phyloP scores from a whole-genome alignment of 2,113 vertebrate species.

The rat (Rattus norvegicus) region GRCr8 NC_086033.1:59278001-59278500 shows the following conservation, averaged over 20 bases:
- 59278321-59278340: slow-evolving; percentile 75
- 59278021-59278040: slow-evolving; percentile 58
- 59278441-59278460: slow-evolving; percentile 36
- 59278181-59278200: slow-evolving; percentile 79
- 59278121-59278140: slow-evolving; percentile 37
- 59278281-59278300: slow-evolving; percentile 79
- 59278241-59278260: slow-evolving; percentile 74
- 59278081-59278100: slow-evolving; percentile 26
- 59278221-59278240: slow-evolving; percentile 73
- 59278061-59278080: not conserved
- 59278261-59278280: slow-evolving; percentile 68
- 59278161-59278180: slow-evolving; percentile 72
- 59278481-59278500: slow-evolving; percentile 44
- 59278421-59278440: slow-evolving; percentile 61
- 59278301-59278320: slow-evolving; percentile 66
- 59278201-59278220: slow-evolving; percentile 81
- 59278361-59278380: slow-evolving; percentile 70
- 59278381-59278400: slow-evolving; percentile 64
- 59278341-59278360: slow-evolving; percentile 58
- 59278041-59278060: not conserved
- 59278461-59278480: slow-evolving; percentile 56
- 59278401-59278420: slow-evolving; percentile 62
- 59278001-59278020: slow-evolving; percentile 48
- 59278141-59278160: slow-evolving; percentile 64
- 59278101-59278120: slow-evolving; percentile 37